Percentiles rank a stretch among this genome's conserved stretches.
Evolutionary conservation across 2,797 vertebrate species (phyloP).

Genomic region (Enteromius unitaeniatus): DNA sequence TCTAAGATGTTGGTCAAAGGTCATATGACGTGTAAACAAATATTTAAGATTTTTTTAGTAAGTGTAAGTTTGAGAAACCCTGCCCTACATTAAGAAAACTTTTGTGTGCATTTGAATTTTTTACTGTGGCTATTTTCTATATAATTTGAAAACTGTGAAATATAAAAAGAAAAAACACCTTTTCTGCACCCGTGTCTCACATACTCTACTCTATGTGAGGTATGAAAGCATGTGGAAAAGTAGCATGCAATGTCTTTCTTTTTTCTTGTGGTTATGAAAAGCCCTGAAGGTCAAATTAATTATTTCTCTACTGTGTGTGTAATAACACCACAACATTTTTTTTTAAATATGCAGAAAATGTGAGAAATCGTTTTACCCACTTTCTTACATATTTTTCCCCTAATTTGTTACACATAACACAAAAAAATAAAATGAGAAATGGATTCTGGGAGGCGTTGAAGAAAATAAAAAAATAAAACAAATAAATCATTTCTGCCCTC

Average conservation of each 20-base stretch:
- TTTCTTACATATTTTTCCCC: background rate
- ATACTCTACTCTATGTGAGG: background rate
- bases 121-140: background rate
- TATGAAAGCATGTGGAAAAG: background rate
- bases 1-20: background rate
- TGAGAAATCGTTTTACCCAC: background rate
- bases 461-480: background rate
- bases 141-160: background rate
- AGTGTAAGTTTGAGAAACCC: background rate
- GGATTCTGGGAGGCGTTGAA: background rate
- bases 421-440: background rate
- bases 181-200: background rate
- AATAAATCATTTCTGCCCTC: background rate
- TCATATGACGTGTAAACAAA: background rate
- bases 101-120: background rate
- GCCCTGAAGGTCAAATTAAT: background rate
- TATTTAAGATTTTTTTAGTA: background rate
- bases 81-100: background rate
- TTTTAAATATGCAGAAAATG: background rate
- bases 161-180: background rate
- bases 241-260: background rate
- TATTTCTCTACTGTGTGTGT: background rate
- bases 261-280: background rate
- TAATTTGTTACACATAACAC: background rate
- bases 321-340: background rate